Evolutionary conservation across 2,888 invertebrate genomes (phyloP), one percentile per base, ranked within the genome.

Genomic region (Pogonocherus hispidulus): DNA sequence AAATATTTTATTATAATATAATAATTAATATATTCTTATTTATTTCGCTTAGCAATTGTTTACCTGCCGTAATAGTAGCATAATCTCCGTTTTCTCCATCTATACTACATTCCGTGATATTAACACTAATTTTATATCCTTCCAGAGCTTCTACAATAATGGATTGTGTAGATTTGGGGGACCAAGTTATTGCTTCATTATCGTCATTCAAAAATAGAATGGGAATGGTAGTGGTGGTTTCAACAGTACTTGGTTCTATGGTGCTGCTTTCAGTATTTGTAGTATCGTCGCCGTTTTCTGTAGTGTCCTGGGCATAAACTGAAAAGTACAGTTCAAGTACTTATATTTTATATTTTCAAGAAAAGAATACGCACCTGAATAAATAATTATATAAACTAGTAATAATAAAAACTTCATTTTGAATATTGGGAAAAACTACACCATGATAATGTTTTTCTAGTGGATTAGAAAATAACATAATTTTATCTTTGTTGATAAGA

Each of bases 111-210:
- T 67, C n/a, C 1, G 56, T 46, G 16, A 73, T 55, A 35, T 70
- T 70, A 3, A 71, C 67, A 64, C 67, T 55, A 35, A 76, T 75
- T 70, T 77, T 72, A 46, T 72, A 76, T 14, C 77, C 76, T 41
- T 62, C 60, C 3, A 70, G 76, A 6, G 73, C 72, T 63, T 67
- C 32, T 37, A 71, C 37, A 3, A 62, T 54, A 3, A 69, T 18
- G n/a, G 56, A 16, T 16, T 62, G 23, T 8, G 8, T 23, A 20
- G 46, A 57, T 20, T 20, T 41, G 52, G 71, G 67, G 8, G 59
- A 19, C 71, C 71, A 71, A 41, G 55, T 60, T n/a, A 59, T 8
- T 14, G 9, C 9, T 8, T 19, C 5, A 1, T 19, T 20, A 8
- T 5, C 11, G 11, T 62, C 51, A 51, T 14, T 51, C 19, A 62